Conservation (phyloP, 2,113 vertebrate species). For the Cyprinodon tularosa region DNA sequence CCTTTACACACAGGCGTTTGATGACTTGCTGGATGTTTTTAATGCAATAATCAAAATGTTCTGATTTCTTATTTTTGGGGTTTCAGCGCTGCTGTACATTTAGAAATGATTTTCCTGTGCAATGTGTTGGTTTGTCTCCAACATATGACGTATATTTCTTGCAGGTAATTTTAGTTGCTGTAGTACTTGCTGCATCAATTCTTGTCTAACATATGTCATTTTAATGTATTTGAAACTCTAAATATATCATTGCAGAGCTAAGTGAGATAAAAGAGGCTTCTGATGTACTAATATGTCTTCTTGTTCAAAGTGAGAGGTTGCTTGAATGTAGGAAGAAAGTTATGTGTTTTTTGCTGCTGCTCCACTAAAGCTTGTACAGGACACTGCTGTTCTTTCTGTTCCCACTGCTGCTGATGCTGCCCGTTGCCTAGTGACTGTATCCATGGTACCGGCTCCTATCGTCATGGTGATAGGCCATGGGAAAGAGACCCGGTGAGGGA, state of each 20-base stretch:
- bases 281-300: slow-evolving; percentile 47
- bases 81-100: too few species aligned
- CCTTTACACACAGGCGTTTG: not conserved
- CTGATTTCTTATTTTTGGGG: too few species aligned
- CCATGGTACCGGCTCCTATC: slow-evolving; percentile 67
- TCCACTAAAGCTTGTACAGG: slow-evolving; percentile 54
- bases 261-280: slow-evolving; percentile 23
- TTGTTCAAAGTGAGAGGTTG: slow-evolving; percentile 37
- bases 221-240: slow-evolving; percentile 20
- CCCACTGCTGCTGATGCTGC: slow-evolving; percentile 67
- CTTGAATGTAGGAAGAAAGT: slow-evolving; percentile 23
- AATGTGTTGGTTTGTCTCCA: not conserved
- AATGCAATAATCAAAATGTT: not conserved
- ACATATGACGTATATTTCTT: not conserved
- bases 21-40: not conserved
- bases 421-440: slow-evolving; percentile 77
- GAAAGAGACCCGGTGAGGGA: slow-evolving; percentile 60
- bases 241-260: slow-evolving; percentile 10
- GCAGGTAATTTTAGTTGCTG: too few species aligned
- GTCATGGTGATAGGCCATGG: slow-evolving; percentile 72
- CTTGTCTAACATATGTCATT: not conserved
- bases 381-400: slow-evolving; percentile 52
- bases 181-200: not conserved
- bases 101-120: not conserved
- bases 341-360: slow-evolving; percentile 37